These are phyloP conservation scores for Hemibagrus wyckioides DNA, from an alignment of 2,113 vertebrate species.

Conservation along the genomic window DNA sequence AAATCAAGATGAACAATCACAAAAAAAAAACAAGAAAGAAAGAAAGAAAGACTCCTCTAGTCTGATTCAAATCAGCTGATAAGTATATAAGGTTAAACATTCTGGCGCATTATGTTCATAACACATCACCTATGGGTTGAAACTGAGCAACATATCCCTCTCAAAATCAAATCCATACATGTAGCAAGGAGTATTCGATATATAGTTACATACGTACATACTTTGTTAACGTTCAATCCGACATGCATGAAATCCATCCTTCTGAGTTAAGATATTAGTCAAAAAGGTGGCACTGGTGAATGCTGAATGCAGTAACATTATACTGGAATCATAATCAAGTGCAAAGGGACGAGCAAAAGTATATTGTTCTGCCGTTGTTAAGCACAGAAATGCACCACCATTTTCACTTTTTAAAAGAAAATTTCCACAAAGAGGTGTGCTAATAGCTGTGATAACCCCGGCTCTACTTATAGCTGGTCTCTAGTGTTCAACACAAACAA, in stretches of 20 bases:
- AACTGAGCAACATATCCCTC: background rate
- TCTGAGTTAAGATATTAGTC: background rate
- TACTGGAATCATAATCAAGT: background rate
- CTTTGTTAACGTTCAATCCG: background rate
- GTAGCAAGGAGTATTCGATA: background rate
- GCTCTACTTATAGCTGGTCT: background rate
- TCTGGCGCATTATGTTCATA: background rate
- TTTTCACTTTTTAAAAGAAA: background rate
- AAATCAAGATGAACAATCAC: no score
- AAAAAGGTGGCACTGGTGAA: background rate
- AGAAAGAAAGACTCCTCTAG: background rate
- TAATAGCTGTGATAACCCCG: background rate
- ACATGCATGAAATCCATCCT: background rate
- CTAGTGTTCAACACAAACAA: background rate
- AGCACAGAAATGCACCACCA: background rate
- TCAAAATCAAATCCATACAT: background rate
- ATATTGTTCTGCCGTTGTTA: background rate
- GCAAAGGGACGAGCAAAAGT: background rate
- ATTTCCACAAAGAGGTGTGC: background rate
- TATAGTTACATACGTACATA: background rate
- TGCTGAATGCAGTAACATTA: background rate
- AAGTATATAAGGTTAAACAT: background rate
- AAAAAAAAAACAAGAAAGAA: no score
- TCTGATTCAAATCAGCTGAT: background rate
- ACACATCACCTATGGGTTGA: background rate